These are phyloP conservation scores for Lithophane socia DNA, from an alignment of 2,888 invertebrate species.

Conservation along the genomic window DNA sequence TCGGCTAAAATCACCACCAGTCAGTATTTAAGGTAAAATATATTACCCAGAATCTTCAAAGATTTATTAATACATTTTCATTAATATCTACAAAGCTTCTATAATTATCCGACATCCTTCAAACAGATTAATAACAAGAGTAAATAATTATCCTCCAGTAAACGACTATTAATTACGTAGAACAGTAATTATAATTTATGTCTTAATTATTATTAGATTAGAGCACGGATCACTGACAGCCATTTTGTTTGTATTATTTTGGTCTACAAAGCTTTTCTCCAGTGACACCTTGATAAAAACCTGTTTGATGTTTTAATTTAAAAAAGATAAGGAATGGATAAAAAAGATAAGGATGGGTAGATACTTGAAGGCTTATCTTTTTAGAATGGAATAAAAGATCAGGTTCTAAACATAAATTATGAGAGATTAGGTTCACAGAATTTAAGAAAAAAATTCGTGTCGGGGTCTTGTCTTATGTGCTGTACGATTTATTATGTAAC, in stretches of 20 bases:
- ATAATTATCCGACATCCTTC: slow-evolving; percentile 15
- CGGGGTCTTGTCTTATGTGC: not conserved
- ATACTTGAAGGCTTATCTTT: not conserved
- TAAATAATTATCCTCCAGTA: slow-evolving; percentile 21
- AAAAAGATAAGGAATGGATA: not conserved
- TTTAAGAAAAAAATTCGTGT: not conserved
- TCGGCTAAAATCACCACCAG: no score
- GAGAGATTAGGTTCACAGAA: not conserved
- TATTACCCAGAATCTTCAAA: not conserved
- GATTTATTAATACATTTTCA: not conserved
- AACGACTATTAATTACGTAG: slow-evolving; percentile 37
- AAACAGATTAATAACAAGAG: slow-evolving; percentile 37
- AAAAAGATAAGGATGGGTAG: not conserved
- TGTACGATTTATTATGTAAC: not conserved
- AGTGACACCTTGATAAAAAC: slow-evolving; percentile 12
- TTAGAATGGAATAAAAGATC: slow-evolving; percentile 1
- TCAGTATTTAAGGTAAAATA: not conserved
- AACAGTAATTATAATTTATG: slow-evolving; percentile 41
- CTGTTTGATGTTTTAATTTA: slow-evolving; percentile 31
- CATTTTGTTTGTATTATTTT: slow-evolving; percentile 32
- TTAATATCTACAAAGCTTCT: not conserved
- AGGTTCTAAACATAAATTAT: not conserved
- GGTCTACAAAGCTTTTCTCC: slow-evolving; percentile 1
- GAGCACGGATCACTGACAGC: not conserved
- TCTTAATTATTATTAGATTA: slow-evolving; percentile 40